Percentiles rank a stretch among this genome's conserved stretches.
These are phyloP conservation scores for Capitulum mitella DNA, from an alignment of 2,888 invertebrate genomes.

Conservation along the genomic window DNA sequence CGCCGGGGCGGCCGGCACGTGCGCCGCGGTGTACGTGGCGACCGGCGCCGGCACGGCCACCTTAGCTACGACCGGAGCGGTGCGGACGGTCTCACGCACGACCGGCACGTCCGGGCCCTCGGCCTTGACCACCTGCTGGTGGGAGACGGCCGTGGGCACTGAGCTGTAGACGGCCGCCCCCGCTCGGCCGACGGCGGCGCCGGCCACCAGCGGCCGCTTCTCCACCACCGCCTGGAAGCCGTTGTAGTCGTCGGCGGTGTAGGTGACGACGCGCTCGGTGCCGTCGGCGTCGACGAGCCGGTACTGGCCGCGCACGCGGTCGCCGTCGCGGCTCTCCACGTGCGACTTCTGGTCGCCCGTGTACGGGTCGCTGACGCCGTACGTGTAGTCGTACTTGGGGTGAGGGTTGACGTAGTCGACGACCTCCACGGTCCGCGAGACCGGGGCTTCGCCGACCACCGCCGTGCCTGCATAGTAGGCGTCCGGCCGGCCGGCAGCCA, in stretches of 20 bases:
- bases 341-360: slow-evolving; percentile 28
- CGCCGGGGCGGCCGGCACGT: no score
- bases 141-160: slow-evolving; percentile 16
- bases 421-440: not conserved
- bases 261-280: slow-evolving; percentile 31
- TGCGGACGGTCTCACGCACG: not conserved
- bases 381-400: slow-evolving; percentile 25
- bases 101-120: slow-evolving; percentile 22
- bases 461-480: not conserved
- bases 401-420: slow-evolving; percentile 24
- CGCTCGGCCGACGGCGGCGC: slow-evolving; percentile 16
- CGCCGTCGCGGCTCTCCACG: slow-evolving; percentile 26
- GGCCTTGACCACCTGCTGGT: not conserved
- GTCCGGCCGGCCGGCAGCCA: not conserved
- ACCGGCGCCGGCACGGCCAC: not conserved
- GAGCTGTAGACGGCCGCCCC: not conserved
- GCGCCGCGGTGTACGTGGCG: not conserved
- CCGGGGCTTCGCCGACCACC: not conserved
- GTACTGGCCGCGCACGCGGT: slow-evolving; percentile 27
- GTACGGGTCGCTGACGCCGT: slow-evolving; percentile 28
- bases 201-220: slow-evolving; percentile 35
- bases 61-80: not conserved
- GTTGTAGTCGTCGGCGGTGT: slow-evolving; percentile 33
- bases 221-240: slow-evolving; percentile 37
- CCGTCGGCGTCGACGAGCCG: slow-evolving; percentile 28